Percentiles rank a stretch among this genome's conserved stretches.
phyloP scores from a whole-genome alignment of 1,140 invertebrate genomes.

The Caenorhabditis tropicalis region DNA sequence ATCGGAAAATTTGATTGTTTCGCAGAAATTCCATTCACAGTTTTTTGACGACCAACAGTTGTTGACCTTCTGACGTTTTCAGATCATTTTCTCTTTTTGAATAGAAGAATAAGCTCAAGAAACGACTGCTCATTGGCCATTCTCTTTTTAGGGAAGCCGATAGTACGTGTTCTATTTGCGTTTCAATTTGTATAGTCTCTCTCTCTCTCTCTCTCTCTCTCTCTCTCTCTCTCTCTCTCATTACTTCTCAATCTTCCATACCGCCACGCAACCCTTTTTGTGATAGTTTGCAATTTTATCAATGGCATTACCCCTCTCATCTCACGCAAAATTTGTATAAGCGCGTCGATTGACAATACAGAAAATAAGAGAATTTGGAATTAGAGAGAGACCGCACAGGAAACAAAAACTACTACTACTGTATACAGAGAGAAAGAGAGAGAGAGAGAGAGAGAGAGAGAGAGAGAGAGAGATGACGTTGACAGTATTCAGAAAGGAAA shows the following conservation, averaged over 20 bases:
- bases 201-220: not conserved
- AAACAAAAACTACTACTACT: not conserved
- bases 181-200: constrained; percentile 23
- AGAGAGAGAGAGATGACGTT: not conserved
- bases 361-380: not conserved
- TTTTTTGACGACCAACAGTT: not conserved
- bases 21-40: not conserved
- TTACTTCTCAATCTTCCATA: not conserved
- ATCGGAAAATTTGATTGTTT: not conserved
- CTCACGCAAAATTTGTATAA: constrained; percentile 23
- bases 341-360: not conserved
- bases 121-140: not conserved
- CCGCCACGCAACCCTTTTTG: constrained; percentile 19
- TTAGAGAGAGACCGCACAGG: not conserved
- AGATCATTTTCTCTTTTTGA: not conserved
- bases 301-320: not conserved
- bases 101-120: not conserved
- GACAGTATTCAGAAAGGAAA: not conserved
- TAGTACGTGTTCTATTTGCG: constrained; percentile 28
- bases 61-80: constrained; percentile 24
- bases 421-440: too few species aligned
- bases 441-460: too few species aligned
- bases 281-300: constrained; percentile 33
- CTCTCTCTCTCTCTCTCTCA: not conserved
- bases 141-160: not conserved